Percentiles rank a stretch among this genome's conserved stretches.
These are phyloP conservation scores for Styela plicata DNA, from an alignment of 23 tunicate genomes.

Conservation along the genomic window DNA sequence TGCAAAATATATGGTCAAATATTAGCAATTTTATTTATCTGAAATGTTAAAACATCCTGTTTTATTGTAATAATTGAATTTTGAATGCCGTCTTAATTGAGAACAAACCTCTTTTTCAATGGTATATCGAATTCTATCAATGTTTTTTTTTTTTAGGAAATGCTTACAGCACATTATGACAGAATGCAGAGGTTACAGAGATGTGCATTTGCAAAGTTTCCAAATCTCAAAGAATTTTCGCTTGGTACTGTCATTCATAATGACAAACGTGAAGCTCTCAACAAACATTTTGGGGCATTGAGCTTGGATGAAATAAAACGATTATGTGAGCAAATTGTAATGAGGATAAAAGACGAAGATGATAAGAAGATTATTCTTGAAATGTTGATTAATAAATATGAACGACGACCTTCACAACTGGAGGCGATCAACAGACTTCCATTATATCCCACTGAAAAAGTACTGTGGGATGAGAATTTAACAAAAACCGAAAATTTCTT, in stretches of 20 bases:
- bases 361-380: constrained; percentile 62
- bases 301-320: constrained; percentile 47
- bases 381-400: constrained; percentile 73
- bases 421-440: constrained; percentile 92
- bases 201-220: constrained; percentile 82
- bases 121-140: too few relatives aligned
- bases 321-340: constrained; percentile 39
- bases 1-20: too few relatives aligned
- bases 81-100: too few relatives aligned
- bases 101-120: too few relatives aligned
- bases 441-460: constrained; percentile 92
- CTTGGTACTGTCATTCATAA: constrained; percentile 62
- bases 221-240: constrained; percentile 55
- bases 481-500: constrained; percentile 86
- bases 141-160: constrained; percentile 52
- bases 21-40: too few relatives aligned
- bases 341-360: constrained; percentile 48
- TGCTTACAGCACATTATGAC: constrained; percentile 76
- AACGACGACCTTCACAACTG: constrained; percentile 80
- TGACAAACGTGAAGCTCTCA: constrained; percentile 59
- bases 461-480: constrained; percentile 95
- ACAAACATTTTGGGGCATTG: constrained; percentile 44
- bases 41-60: too few relatives aligned
- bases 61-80: too few relatives aligned
- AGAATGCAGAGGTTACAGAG: constrained; percentile 69